Base-by-base conservation (phyloP, 2,113 vertebrate species). In the Oncorhynchus kisutch region DNA sequence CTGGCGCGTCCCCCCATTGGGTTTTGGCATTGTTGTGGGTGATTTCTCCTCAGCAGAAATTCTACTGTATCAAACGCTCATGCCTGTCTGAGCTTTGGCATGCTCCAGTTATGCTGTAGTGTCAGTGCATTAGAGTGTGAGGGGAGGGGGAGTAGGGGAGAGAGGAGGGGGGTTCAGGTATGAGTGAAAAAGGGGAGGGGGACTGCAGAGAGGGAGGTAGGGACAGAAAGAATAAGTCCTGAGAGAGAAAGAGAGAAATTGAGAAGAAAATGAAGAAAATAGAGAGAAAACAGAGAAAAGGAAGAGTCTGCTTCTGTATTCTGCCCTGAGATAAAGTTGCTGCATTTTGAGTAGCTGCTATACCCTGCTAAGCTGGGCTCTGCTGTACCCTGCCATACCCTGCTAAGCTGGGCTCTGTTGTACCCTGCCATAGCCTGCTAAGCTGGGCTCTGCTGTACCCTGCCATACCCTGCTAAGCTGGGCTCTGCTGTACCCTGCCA, bases 51-150 rank as follows among this genome's bases (percentile, higher is more conserved):
- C 86, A 72, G 84, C 87, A 80, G 85, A 92, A 89, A 87, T 86
- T 87, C 88, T 81, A 89, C 91, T 92, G 91, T 94, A 92, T 93
- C 87, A 92, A 92, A 90, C 79, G 81, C 92, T 92, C 91, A 92
- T 93, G 91, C 91, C 92, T 93, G 91, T 91, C 92, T 93, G 92
- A 91, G 92, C 93, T 92, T 94, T 91, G 90, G 88, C 90, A 93
- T 92, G 77, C 93, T 94, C 93, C 91, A 94, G 92, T 94, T 94
- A 89, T 93, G 92, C 87, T 89, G 84, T 89, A 90, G 91, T 92
- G 91, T 90, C 80, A 82, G 88, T 90, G 92, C 91, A 88, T 91
- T 90, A 90, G 88, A 57, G 73, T 82, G 82, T 1, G 49, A 82
- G 54, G n/a, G 49, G 8, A 67, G 22, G 80, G 78, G 78, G 65